Conservation (phyloP, 2,888 invertebrate genomes). For the Spisula solida region DNA sequence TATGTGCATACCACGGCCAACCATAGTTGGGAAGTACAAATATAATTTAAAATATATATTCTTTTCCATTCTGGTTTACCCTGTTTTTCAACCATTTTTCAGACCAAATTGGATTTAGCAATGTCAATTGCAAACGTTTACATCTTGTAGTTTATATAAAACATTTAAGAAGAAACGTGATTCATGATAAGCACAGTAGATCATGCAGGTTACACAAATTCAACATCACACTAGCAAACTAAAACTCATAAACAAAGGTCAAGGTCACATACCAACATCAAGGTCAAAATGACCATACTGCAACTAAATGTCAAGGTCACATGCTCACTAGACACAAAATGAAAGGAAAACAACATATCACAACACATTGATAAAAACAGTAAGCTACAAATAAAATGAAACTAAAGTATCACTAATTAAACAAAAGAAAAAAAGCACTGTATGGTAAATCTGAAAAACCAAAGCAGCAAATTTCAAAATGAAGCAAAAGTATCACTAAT, state of each 20-base stretch:
- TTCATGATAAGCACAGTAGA: constrained; percentile 27
- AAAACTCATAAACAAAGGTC: constrained; percentile 23
- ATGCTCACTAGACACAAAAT: constrained; percentile 25
- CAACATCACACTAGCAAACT: constrained; percentile 45
- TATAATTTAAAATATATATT: too few species aligned
- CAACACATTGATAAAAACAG: neutral
- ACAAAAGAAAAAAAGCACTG: neutral
- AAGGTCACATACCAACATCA: constrained; percentile 41
- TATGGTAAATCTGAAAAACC: too few species aligned
- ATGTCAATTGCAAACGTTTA: neutral
- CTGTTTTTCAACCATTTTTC: too few species aligned
- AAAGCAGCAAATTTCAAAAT: too few species aligned
- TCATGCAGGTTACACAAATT: constrained; percentile 18
- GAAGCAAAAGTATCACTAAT: neutral
- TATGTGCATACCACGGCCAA: too few species aligned
- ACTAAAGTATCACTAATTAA: neutral
- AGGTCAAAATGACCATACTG: neutral
- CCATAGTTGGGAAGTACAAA: too few species aligned
- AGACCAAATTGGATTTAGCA: neutral
- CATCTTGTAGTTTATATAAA: neutral
- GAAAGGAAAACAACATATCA: neutral
- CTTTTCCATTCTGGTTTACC: too few species aligned
- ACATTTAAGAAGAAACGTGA: neutral
- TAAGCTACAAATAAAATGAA: constrained; percentile 5
- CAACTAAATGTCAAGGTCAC: constrained; percentile 16